Evolutionary conservation across 2,797 vertebrate species (phyloP), one percentile per base, ranked within the genome.

Genomic region (Perodicticus potto): DNA sequence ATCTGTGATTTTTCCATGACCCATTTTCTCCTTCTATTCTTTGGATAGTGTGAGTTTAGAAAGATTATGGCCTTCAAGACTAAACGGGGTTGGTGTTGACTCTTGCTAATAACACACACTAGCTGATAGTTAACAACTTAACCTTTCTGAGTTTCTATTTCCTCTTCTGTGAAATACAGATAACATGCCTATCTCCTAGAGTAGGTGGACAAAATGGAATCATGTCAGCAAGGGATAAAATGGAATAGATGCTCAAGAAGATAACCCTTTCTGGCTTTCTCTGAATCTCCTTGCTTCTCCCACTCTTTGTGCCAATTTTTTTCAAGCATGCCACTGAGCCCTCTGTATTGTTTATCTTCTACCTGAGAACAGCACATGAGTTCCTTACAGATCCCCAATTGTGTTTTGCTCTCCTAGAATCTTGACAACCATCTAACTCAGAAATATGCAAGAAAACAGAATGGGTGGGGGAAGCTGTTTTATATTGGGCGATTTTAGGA

Each of bases 101-200:
- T 86, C 86, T 91, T 76, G 57, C 32, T 77, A 76, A 94, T 29
- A 88, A 40, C 29, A 57, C 43, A 40, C 3, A 70, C 37, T 32
- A 34, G 73, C 65, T 40, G 86, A 86, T 37, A 65, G 94, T 88
- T 91, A 91, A 37, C 59, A 92, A 55, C n/a, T 73, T 91, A 91
- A 61, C 43, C 43, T 91, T 94, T 94, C 74, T 74, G 63, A 80
- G 37, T 43, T 93, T 69, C 43, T 69, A 29, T 84, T 88, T 87
- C 70, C 10, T 90, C 37, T 78, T 74, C n/a, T 74, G 55, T 82
- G 55, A 80, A 85, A 40, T 65, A n/a, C 55, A 45, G 17, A 74
- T 86, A 59, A 32, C 14, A 49, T 63, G 22, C 53, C 25, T 34
- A n/a, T 69, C 53, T 90, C 63, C 72, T 70, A 82, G 61, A 73